Base-by-base conservation (phyloP, 2,888 invertebrate genomes). In the Dynastes maya region DNA sequence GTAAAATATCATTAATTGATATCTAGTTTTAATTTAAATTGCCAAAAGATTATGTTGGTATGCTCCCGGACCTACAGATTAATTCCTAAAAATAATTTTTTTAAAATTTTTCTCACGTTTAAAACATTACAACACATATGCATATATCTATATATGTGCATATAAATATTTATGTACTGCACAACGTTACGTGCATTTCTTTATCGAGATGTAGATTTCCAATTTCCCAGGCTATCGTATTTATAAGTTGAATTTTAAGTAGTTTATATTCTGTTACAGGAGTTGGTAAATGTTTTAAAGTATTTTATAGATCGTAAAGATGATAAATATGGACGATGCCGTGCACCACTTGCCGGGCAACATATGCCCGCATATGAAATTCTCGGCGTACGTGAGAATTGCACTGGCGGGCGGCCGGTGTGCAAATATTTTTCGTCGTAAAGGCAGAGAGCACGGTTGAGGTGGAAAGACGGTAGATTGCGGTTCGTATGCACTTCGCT, bases 231-330 rank as follows among this genome's bases (percentile, higher is more conserved):
- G 11, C 11, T 9, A 13, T 13, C 63, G 29, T 63, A 11, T 32
- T 13, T 63, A 29, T 32, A 32, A 63, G 32, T 32, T 32, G 63
- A 63, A 63, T 63, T 63, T 29, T 63, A 63, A 63, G n/a, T 32
- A 63, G 63, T 63, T 63, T 63, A 63, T 63, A 63, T 63, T 32
- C 63, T 29, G 63, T 63, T 63, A 63, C 63, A 11, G n/a, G 16
- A n/a, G 40, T 16, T 22, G 67, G 49, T 67, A 67, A 67, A 67
- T 67, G 67, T 67, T 67, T 67, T 67, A 67, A 67, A 67, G 45
- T 49, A 45, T 45, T 67, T 67, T 67, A 67, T 67, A 67, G 67
- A 49, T 67, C 67, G 67, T 67, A 67, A 67, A 67, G 32, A 67
- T 67, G 67, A 67, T 49, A 22, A 49, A 49, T 45, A 11, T 67